Conservation (phyloP, 1,140 invertebrate genomes). For the Megalopta genalis region DNA sequence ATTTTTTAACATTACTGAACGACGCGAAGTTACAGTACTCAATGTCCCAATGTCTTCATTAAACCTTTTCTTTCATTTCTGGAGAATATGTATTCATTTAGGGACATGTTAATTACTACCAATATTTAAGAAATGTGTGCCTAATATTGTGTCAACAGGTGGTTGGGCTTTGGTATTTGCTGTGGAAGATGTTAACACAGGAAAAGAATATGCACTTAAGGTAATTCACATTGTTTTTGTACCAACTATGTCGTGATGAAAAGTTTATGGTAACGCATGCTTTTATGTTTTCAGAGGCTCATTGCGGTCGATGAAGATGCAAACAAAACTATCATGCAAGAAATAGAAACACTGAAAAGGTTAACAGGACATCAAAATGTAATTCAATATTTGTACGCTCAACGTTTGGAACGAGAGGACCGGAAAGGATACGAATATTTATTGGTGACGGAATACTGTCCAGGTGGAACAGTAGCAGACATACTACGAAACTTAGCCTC, state of each 20-base stretch:
- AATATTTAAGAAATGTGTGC: slow-evolving; percentile 49
- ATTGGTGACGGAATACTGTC: slow-evolving; percentile 86
- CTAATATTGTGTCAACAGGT: slow-evolving; percentile 82
- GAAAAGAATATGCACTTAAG: slow-evolving; percentile 95
- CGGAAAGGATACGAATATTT: slow-evolving; percentile 86
- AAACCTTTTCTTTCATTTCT: not conserved
- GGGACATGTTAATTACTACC: slow-evolving; percentile 21
- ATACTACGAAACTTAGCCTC: slow-evolving; percentile 84
- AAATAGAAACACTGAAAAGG: slow-evolving; percentile 89
- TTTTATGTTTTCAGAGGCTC: slow-evolving; percentile 81
- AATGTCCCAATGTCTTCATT: not conserved
- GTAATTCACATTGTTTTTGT: slow-evolving; percentile 69
- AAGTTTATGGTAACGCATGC: not conserved
- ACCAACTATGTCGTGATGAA: not conserved
- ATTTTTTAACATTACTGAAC: too few relatives aligned
- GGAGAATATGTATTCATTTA: slow-evolving; percentile 42
- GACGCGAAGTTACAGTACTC: not conserved
- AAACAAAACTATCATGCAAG: slow-evolving; percentile 88
- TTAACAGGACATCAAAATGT: slow-evolving; percentile 90
- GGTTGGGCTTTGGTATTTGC: slow-evolving; percentile 97
- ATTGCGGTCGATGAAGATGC: slow-evolving; percentile 89
- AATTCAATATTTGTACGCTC: slow-evolving; percentile 88
- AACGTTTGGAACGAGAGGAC: slow-evolving; percentile 83
- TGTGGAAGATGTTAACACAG: slow-evolving; percentile 91
- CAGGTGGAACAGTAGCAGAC: slow-evolving; percentile 90